These are phyloP conservation scores for Sarcophaga rosellei DNA, from an alignment of 2,888 invertebrate genomes.

Conservation along the genomic window DNA sequence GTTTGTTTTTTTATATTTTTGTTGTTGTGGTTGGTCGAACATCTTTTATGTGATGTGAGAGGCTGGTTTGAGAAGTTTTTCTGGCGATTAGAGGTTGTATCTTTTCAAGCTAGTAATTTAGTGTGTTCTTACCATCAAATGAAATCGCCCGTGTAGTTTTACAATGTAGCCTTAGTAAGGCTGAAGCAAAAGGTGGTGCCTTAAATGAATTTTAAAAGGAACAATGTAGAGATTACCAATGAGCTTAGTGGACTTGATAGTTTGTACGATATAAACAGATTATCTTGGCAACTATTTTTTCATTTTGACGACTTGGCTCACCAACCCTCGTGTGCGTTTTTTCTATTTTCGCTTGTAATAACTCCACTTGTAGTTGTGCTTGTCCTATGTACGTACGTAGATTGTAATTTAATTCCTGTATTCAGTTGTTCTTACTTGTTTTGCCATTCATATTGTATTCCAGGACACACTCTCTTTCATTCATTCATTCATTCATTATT, in stretches of 20 bases:
- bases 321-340: constrained; percentile 6
- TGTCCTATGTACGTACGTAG: not conserved
- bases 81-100: no score
- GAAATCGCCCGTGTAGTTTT: no score
- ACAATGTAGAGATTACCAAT: no score
- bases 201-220: no score
- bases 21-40: constrained; percentile 11
- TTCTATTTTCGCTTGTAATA: not conserved
- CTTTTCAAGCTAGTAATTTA: no score
- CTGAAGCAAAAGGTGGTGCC: no score
- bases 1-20: constrained; percentile 27
- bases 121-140: no score
- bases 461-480: not conserved
- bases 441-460: constrained; percentile 1
- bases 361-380: not conserved
- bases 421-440: constrained; percentile 3
- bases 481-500: not conserved
- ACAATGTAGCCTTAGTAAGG: no score
- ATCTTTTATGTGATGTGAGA: not conserved
- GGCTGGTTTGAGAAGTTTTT: not conserved
- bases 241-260: no score
- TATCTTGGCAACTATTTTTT: no score
- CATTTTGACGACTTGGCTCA: not conserved
- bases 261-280: no score
- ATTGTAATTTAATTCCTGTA: constrained; percentile 55